Conservation (phyloP, 2,113 vertebrate genomes). For the Alces alces region DNA sequence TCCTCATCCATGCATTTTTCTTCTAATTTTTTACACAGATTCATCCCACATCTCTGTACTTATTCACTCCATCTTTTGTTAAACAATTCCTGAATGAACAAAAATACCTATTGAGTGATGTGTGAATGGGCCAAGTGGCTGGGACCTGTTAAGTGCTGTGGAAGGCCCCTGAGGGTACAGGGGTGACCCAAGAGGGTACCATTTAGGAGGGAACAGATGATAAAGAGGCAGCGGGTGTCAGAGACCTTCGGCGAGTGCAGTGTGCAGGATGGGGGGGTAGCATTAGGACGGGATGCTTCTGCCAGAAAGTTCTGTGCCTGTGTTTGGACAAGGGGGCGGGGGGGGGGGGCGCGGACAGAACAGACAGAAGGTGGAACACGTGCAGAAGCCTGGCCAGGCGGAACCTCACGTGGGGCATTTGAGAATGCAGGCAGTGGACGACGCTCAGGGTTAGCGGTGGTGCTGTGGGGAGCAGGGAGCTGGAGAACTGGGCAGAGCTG, state of each 20-base stretch:
- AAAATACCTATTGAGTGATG: neutral
- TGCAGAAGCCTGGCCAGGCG: neutral
- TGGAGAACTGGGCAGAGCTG: neutral
- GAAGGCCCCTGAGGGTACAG: neutral
- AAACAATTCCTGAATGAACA: neutral
- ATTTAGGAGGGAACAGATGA: neutral
- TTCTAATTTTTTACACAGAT: neutral
- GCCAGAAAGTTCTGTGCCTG: neutral
- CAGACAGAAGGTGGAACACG: neutral
- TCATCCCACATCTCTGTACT: neutral
- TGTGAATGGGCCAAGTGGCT: neutral
- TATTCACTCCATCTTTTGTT: neutral
- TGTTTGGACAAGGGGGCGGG: neutral
- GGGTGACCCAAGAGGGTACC: neutral
- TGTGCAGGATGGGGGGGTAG: rapidly evolving
- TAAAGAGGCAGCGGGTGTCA: neutral
- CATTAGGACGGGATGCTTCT: neutral
- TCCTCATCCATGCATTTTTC: neutral
- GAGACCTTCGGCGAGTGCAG: rapidly evolving
- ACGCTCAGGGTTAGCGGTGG: neutral
- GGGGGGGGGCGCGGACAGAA: no score
- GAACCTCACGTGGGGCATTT: rapidly evolving
- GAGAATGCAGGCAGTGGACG: rapidly evolving
- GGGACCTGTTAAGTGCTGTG: neutral
- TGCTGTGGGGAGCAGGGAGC: neutral